Base-by-base conservation (phyloP, 2,113 vertebrate genomes). In the Orthonyx spaldingii region DNA sequence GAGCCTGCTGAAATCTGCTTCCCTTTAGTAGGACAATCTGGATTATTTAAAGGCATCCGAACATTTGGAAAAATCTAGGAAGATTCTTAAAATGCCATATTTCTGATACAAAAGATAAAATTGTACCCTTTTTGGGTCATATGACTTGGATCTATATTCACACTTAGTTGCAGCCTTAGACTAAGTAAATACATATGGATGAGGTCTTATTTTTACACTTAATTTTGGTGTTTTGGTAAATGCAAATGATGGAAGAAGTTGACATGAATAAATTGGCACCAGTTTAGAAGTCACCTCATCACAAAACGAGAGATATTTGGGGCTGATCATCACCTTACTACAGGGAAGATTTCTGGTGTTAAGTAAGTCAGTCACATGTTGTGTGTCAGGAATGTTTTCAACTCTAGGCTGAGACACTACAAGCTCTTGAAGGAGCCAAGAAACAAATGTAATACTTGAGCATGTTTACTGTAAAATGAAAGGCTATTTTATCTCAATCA, bases 381-480 rank as follows among this genome's bases (percentile, higher is more conserved):
- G 18, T 8, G 0, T 64, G 49, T 56, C 16, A 3, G 72, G 27
- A 78, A 69, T 30, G 57, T 75, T 82, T 94, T 81, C 90, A 89
- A 13, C 24, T 86, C 75, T 16, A 79, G 44, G 61, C 57, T 93
- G 41, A 93, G 53, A 72, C 92, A 41, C 56, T 42, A 66, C 28
- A 71, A 80, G 60, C 35, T 82, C 87, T 56, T 90, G 53, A 92
- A 94, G 61, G 33, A 88, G 59, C 49, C 75, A 84, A 83, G 53
- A 59, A 85, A 95, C 52, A 90, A 95, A 94, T 93, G 32, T 2
- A 75, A 44, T 64, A 88, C 83, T 84, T 82, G 57, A 93, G 35
- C 89, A 59, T 78, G 59, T 93, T 97, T 95, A 90, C 70, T 92
- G 77, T 77, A 92, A 86, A 88, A 89, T 74, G 61, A 93, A 88